Conservation (phyloP, 92 coral and sea anemone genomes). For the Heliopora coerulea region DNA sequence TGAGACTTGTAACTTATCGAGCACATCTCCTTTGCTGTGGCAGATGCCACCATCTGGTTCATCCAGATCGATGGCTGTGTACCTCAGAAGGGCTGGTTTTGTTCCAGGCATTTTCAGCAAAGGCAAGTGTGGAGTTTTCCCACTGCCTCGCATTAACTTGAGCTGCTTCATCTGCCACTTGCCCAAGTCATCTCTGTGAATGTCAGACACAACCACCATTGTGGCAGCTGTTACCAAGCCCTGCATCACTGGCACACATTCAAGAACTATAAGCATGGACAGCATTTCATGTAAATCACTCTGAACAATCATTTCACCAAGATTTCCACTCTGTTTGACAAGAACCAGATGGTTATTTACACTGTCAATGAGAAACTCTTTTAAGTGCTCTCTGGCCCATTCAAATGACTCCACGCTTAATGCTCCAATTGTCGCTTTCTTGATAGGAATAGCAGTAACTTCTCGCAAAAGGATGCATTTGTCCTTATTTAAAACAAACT, state of each 20-base stretch:
- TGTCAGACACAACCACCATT: conserved; percentile 17
- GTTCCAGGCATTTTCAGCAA: conserved; percentile 33
- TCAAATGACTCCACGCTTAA: conserved; percentile 20
- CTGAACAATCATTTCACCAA: conserved; percentile 33
- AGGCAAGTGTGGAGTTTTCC: conserved; percentile 21
- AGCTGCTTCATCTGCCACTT: conserved; percentile 30
- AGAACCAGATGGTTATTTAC: conserved; percentile 15
- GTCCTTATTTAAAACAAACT: neutral
- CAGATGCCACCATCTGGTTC: conserved; percentile 35
- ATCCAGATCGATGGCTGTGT: conserved; percentile 3
- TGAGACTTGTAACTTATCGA: conserved; percentile 5
- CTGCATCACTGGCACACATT: conserved; percentile 35
- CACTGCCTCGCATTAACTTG: conserved; percentile 36
- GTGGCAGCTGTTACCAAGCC: conserved; percentile 24
- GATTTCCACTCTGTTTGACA: conserved; percentile 34
- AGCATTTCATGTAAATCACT: conserved; percentile 24
- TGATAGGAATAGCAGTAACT: conserved; percentile 23
- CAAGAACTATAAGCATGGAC: conserved; percentile 38
- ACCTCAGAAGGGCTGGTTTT: neutral
- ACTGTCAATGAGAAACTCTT: conserved; percentile 11
- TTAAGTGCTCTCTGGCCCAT: conserved; percentile 31
- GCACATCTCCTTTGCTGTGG: neutral
- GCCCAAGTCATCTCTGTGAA: conserved; percentile 18
- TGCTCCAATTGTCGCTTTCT: conserved; percentile 22
- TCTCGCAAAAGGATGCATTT: conserved; percentile 20